Percentiles rank a stretch among this genome's conserved stretches.
These are phyloP conservation scores for Pangasius larnaudii DNA, from an alignment of 2,797 vertebrate genomes.

Conservation along the genomic window DNA sequence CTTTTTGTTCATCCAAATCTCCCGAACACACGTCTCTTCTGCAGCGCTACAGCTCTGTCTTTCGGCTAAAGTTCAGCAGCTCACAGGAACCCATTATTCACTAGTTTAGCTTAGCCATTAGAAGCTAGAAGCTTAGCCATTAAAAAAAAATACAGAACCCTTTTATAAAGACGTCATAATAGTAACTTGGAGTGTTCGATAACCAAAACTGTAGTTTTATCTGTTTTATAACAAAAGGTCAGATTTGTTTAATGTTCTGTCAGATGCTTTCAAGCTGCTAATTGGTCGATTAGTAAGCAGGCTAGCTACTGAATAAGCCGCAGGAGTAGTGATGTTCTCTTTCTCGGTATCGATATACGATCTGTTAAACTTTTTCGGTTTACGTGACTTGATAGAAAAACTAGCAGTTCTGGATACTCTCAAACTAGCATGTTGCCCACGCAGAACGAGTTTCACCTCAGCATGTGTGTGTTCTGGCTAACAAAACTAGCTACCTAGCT, in stretches of 20 bases:
- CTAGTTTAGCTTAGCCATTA: neutral
- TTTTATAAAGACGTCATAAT: too few relatives aligned
- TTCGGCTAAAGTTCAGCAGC: neutral
- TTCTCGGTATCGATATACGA: neutral
- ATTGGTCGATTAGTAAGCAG: neutral
- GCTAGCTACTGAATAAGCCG: neutral
- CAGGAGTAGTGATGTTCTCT: neutral
- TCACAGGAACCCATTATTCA: neutral
- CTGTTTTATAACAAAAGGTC: neutral
- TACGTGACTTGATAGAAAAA: neutral
- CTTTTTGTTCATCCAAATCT: neutral
- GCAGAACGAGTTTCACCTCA: neutral
- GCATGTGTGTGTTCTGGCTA: neutral
- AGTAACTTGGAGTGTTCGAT: neutral
- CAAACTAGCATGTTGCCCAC: neutral
- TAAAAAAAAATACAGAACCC: too few relatives aligned
- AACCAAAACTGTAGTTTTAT: too few relatives aligned
- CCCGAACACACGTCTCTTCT: neutral
- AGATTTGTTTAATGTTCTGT: neutral
- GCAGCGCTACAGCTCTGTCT: neutral
- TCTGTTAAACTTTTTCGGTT: neutral
- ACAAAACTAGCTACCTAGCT: neutral
- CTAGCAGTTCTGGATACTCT: neutral
- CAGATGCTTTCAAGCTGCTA: neutral
- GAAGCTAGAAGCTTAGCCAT: neutral